Evolutionary conservation across 2,797 vertebrate species (phyloP).

Genomic region (Rousettus madagascariensis): DNA sequence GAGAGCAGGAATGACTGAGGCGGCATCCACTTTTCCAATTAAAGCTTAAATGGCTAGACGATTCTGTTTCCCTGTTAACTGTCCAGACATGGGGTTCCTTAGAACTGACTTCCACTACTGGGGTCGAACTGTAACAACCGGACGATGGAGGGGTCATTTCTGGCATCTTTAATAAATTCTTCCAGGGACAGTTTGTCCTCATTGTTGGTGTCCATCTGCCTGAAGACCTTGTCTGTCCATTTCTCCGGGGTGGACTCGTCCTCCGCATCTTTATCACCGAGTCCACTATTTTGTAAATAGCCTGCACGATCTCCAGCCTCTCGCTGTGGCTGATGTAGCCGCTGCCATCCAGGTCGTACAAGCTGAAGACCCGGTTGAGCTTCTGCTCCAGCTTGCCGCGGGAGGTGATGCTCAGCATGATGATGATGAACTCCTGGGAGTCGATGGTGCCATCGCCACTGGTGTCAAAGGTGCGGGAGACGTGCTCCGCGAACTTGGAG

Average conservation of each 20-base stretch:
- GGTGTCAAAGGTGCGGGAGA: constrained; percentile 92
- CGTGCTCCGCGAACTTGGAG: constrained; percentile 91
- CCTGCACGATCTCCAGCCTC: constrained; percentile 92
- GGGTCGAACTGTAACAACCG: constrained; percentile 92
- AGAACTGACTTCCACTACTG: constrained; percentile 91
- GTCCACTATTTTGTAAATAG: constrained; percentile 88
- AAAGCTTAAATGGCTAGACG: constrained; percentile 84
- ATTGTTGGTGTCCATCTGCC: constrained; percentile 92
- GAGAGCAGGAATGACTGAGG: constrained; percentile 79
- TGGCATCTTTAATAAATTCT: constrained; percentile 94
- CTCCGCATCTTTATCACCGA: constrained; percentile 93
- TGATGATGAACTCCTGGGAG: constrained; percentile 91
- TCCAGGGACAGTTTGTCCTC: constrained; percentile 92
- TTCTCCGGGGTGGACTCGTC: constrained; percentile 92
- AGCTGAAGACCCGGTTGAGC: constrained; percentile 92
- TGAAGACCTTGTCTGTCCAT: constrained; percentile 92
- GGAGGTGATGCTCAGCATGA: constrained; percentile 90
- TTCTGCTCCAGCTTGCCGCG: constrained; percentile 92
- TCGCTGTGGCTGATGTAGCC: constrained; percentile 93
- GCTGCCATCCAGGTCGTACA: constrained; percentile 92
- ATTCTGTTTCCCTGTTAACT: constrained; percentile 79
- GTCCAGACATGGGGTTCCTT: constrained; percentile 72
- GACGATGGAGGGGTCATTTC: constrained; percentile 92
- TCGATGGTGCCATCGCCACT: constrained; percentile 91
- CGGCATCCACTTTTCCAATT: constrained; percentile 85